Conservation (phyloP, 2,113 vertebrate genomes). For the Lycocorax pyrrhopterus region DNA sequence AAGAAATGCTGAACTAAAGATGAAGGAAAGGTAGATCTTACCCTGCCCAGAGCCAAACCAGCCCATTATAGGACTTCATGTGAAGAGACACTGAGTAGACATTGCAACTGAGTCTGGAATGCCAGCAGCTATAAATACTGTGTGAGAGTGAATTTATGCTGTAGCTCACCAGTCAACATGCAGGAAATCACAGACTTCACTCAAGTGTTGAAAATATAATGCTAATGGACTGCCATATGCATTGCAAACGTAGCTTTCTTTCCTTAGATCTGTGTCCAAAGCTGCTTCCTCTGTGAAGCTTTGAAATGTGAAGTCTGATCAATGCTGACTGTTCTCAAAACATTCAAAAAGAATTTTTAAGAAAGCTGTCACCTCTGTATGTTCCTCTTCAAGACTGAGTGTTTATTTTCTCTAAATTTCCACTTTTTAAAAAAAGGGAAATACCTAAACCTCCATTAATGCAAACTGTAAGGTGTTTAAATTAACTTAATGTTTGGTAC, state of each 20-base stretch:
- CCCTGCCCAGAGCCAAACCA: not conserved
- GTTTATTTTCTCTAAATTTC: slow-evolving; percentile 8
- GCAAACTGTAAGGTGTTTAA: not conserved
- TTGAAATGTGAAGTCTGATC: slow-evolving; percentile 49
- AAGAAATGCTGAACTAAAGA: slow-evolving; percentile 8
- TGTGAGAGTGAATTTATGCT: slow-evolving; percentile 22
- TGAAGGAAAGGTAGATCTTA: not conserved
- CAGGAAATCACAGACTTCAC: slow-evolving; percentile 35
- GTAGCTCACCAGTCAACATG: slow-evolving; percentile 9
- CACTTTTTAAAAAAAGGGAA: not conserved
- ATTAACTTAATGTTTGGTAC: not conserved
- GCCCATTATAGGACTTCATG: not conserved
- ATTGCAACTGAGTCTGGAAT: not conserved
- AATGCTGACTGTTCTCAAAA: slow-evolving; percentile 27
- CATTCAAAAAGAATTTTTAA: slow-evolving; percentile 59
- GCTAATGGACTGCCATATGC: slow-evolving; percentile 56
- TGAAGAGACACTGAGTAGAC: not conserved
- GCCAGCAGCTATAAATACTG: slow-evolving; percentile 25
- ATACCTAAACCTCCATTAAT: not conserved
- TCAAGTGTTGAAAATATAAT: slow-evolving; percentile 38
- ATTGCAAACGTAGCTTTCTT: slow-evolving; percentile 22
- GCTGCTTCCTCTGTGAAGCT: slow-evolving; percentile 1
- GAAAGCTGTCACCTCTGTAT: slow-evolving; percentile 27
- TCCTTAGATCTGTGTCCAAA: slow-evolving; percentile 52
- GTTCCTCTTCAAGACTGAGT: not conserved